Conservation (phyloP, 2,113 vertebrate species). For the Thalassarche chlororhynchos region DNA sequence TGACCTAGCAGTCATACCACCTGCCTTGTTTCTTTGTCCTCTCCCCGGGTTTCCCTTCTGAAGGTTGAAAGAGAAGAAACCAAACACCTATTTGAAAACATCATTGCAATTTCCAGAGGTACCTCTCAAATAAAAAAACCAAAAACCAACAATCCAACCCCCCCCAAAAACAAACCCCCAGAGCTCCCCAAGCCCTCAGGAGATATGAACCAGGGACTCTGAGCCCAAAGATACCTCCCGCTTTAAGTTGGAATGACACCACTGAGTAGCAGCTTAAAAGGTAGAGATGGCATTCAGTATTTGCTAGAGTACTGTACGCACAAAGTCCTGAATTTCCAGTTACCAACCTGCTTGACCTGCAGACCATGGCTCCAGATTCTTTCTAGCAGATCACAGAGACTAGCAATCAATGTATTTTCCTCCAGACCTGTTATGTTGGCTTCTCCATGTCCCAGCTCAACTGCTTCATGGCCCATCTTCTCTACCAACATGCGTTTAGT, state of each 20-base stretch:
- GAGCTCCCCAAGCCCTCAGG: background rate
- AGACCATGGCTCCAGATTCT: constrained; percentile 98
- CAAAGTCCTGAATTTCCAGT: background rate
- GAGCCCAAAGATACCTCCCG: background rate
- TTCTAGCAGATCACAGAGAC: constrained; percentile 94
- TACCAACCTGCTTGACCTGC: constrained; percentile 90
- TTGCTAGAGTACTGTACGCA: background rate
- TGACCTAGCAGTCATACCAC: background rate
- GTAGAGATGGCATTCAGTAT: background rate
- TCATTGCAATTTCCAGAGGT: background rate
- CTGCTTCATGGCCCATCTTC: constrained; percentile 94
- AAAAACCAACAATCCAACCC: background rate
- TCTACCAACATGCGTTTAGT: constrained; percentile 98
- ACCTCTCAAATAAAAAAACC: background rate
- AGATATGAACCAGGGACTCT: background rate
- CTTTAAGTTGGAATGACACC: background rate
- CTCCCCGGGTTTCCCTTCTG: background rate
- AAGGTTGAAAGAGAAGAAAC: background rate
- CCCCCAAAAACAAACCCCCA: background rate
- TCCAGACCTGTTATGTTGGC: constrained; percentile 93
- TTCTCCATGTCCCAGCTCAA: constrained; percentile 93
- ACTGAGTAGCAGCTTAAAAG: background rate
- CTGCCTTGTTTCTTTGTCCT: background rate
- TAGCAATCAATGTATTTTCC: constrained; percentile 94
- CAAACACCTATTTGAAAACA: background rate